Conservation (phyloP, 1,140 invertebrate genomes). For the Bombus haemorrhoidalis region DNA sequence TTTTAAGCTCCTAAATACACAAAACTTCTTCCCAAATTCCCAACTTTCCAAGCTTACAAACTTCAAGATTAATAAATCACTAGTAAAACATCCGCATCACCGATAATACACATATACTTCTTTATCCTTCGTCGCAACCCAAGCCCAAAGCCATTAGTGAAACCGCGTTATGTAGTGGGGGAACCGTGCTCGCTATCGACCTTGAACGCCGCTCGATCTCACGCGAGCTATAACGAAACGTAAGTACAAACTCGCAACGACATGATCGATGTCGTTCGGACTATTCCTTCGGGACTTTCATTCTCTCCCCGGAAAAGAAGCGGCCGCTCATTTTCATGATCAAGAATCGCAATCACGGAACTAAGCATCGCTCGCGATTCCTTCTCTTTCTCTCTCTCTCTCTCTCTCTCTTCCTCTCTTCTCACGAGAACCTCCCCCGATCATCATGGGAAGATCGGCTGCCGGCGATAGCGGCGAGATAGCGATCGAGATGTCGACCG, state of each 20-base stretch:
- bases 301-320: slow-evolving; percentile 37
- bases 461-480: slow-evolving; percentile 74
- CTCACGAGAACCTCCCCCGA: slow-evolving; percentile 72
- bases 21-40: fast-evolving
- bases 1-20: not conserved
- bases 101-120: not conserved
- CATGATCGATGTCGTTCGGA: slow-evolving; percentile 12
- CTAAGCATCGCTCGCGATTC: slow-evolving; percentile 42
- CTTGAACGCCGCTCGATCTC: not conserved
- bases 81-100: too few relatives aligned
- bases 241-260: not conserved
- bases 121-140: not conserved
- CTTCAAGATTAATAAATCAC: not conserved
- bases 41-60: not conserved
- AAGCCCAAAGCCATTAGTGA: not conserved
- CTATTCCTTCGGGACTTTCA: slow-evolving; percentile 37
- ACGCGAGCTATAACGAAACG: not conserved
- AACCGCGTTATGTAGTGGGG: not conserved
- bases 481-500: slow-evolving; percentile 75
- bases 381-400: slow-evolving; percentile 41
- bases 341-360: slow-evolving; percentile 62
- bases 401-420: slow-evolving; percentile 62
- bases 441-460: slow-evolving; percentile 75
- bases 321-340: slow-evolving; percentile 53
- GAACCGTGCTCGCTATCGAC: not conserved